A percentile compares a stretch with the other conserved stretches of the same genome.
These are phyloP conservation scores for Sinopyrophorus schimmeli DNA, from an alignment of 2,888 invertebrate genomes.

Conservation along the genomic window DNA sequence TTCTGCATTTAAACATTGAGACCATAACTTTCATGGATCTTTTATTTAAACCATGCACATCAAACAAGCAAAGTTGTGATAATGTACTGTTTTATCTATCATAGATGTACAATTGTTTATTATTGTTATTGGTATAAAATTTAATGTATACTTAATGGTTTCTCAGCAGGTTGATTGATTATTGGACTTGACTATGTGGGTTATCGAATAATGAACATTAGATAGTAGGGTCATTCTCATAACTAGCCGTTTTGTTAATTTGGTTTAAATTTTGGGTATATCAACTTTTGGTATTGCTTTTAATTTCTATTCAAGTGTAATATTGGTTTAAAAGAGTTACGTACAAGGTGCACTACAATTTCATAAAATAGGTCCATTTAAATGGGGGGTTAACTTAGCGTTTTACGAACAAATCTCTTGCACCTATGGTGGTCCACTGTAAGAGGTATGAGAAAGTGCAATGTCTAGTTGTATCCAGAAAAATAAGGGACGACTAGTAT, in stretches of 20 bases:
- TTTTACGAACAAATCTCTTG: no score
- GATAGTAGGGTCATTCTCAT: slow-evolving; percentile 8
- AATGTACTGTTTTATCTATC: background rate
- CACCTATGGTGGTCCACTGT: no score
- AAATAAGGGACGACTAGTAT: slow-evolving; percentile 1
- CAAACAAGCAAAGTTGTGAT: slow-evolving; percentile 19
- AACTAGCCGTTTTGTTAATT: background rate
- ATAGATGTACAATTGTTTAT: background rate
- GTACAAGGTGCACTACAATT: no score
- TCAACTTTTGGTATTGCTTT: slow-evolving; percentile 1
- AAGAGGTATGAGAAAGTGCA: no score
- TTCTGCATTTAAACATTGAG: background rate
- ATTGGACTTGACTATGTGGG: slow-evolving; percentile 23
- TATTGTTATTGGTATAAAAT: slow-evolving; percentile 16
- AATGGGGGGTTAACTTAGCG: no score
- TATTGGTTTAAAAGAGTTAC: no score
- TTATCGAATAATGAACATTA: slow-evolving; percentile 11
- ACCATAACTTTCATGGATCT: background rate
- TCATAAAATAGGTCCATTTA: no score
- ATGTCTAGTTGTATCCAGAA: no score
- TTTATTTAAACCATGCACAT: slow-evolving; percentile 6
- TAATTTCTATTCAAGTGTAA: no score
- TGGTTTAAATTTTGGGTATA: slow-evolving; percentile 1
- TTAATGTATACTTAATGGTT: slow-evolving; percentile 27
- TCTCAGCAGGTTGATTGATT: slow-evolving; percentile 29